Conservation (phyloP, 2,797 vertebrate species). For the Acanthurus tractus region DNA sequence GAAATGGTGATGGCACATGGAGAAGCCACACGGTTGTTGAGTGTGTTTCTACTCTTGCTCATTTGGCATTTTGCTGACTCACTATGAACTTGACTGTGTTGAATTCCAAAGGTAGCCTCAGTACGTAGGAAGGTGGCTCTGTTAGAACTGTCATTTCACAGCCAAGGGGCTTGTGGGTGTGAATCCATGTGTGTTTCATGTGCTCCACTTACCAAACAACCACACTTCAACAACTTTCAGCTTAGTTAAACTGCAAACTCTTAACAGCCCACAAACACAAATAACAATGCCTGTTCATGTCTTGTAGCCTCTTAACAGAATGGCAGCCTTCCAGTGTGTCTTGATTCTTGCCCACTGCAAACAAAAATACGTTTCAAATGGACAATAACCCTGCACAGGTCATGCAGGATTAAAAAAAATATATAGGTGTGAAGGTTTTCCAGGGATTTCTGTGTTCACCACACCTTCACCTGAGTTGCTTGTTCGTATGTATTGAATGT, state of each 20-base stretch:
- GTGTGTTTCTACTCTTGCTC: not conserved
- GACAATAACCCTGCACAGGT: constrained; percentile 12
- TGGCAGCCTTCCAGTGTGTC: constrained; percentile 25
- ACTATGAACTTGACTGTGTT: constrained; percentile 22
- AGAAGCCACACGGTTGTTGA: constrained; percentile 1
- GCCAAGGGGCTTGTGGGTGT: constrained; percentile 1
- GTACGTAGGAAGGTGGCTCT: not conserved
- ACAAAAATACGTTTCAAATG: constrained; percentile 4
- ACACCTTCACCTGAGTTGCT: constrained; percentile 3
- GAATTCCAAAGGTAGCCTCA: constrained; percentile 10
- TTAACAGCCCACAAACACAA: constrained; percentile 19
- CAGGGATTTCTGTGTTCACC: not conserved
- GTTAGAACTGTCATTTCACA: constrained; percentile 23
- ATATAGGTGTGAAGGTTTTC: constrained; percentile 23
- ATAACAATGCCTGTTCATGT: constrained; percentile 23
- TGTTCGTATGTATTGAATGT: not conserved
- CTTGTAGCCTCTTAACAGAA: constrained; percentile 11
- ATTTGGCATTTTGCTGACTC: constrained; percentile 32
- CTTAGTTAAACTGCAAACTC: constrained; percentile 23
- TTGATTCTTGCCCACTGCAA: constrained; percentile 3
- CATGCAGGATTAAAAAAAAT: constrained; percentile 14
- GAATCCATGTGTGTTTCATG: constrained; percentile 13
- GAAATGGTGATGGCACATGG: constrained; percentile 23
- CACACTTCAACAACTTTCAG: constrained; percentile 11
- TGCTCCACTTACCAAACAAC: constrained; percentile 2